Conservation (phyloP, 92 coral and sea anemone genomes). For the Bergia puertoricense region DNA sequence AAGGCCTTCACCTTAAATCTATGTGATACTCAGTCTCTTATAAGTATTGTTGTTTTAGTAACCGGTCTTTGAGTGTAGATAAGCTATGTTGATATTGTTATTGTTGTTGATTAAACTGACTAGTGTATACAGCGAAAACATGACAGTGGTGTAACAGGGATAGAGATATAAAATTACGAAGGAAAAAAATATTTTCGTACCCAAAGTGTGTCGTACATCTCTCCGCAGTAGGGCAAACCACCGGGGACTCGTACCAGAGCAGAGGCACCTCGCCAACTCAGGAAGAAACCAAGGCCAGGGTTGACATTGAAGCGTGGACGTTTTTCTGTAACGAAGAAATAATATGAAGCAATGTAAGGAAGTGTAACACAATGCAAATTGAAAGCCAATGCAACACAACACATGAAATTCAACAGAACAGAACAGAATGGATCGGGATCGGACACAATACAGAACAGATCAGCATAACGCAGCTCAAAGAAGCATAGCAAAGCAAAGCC, state of each 20-base stretch:
- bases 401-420: background rate
- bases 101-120: too few species aligned
- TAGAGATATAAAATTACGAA: background rate
- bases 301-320: background rate
- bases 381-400: background rate
- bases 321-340: background rate
- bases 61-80: too few species aligned
- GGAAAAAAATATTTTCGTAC: background rate
- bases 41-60: too few species aligned
- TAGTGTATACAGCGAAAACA: too few species aligned
- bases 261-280: background rate
- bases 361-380: background rate
- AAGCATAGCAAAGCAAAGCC: too few species aligned
- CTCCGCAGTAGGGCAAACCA: background rate
- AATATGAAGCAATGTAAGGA: background rate
- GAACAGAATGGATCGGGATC: background rate
- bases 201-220: background rate
- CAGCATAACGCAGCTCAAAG: too few species aligned
- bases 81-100: too few species aligned
- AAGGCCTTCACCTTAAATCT: too few species aligned
- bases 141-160: background rate
- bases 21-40: too few species aligned
- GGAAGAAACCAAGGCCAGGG: background rate
- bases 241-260: background rate
- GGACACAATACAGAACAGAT: background rate